Base-by-base conservation (phyloP, 2,888 invertebrate genomes). In the Drosophila putrida region DNA sequence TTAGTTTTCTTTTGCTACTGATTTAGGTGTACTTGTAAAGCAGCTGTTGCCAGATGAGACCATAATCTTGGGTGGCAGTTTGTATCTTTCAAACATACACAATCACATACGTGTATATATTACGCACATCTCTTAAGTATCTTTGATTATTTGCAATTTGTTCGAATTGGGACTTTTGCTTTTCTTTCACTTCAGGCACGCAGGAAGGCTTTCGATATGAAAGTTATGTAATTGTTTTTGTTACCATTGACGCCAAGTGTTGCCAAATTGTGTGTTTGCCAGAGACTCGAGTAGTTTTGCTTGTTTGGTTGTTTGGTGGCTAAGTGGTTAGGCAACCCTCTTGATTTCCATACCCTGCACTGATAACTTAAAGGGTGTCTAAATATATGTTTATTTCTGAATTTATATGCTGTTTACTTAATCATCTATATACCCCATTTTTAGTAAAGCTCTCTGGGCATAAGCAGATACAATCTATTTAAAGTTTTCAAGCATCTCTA, bases 131-230 rank as follows among this genome's bases (percentile, higher is more conserved):
- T 65, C 86, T 82, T 72, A 80, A 82, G 83, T 82, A 72, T 82
- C 86, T 86, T 80, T 77, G 82, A 82, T 86, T 82, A 82, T 86
- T 86, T 86, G 82, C 83, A 83, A 86, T 82, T 86, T 82, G 86
- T 86, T 66, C 80, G 83, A 77, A 72, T 82, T 71, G 79, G 75
- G 59, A 80, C 72, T 76, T 67, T 75, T 70, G 78, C 66, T 74
- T 78, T 66, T 78, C 64, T 3, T n/a, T n/a, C 63, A 78, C 82
- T 79, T 82, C 59, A 73, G 65, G 55, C 55, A 64, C 25, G 38
- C 27, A 38, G 27, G 38, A 51, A 51, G 38, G 13, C 31, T 13
- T 36, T 60, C 71, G 63, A 53, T 58, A 65, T 64, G 58, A 31
- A 70, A 75, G 64, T 83, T 82, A 80, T 86, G 82, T 72, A 82